Evolutionary conservation across 2,888 invertebrate genomes (phyloP), one percentile per base, ranked within the genome.

Genomic region (Leucophora obtusa): DNA sequence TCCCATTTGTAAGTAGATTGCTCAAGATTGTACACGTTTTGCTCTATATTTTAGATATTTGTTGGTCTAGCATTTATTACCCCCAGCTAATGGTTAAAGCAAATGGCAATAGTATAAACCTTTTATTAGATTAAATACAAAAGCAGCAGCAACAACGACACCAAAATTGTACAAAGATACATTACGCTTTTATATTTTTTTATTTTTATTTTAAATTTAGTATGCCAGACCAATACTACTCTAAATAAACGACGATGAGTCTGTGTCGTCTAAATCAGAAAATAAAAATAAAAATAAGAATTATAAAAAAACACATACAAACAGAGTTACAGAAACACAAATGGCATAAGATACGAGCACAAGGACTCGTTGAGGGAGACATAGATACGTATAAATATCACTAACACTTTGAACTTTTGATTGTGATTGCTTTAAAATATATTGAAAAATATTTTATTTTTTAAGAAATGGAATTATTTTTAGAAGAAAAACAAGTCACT

Each of bases 121-220:
- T 77, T 77, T 77, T 77, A 77, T 72, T 77, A 70, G 77, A 77
- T 77, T 77, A 77, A 72, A 66, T 50, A 56, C 54, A 72, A 77
- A 51, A 66, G 53, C 59, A 71, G 60, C 43, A 77, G 38, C 59
- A 58, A 38, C 54, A 62, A 60, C 24, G 68, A 54, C 60, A 33
- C 58, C 24, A 65, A 17, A 66, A n/a, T 53, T 21, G 10, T 15
- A 54, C 47, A 43, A 50, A 53, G 65, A 70, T 65, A 65, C 60
- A 71, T 65, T 65, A 59, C 14, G 21, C 9, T 38, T 35, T 33
- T 62, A 4, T 8, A 17, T 28, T 38, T 7, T 51, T 59, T 59
- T 9, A 14, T 62, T 54, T 15, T 15, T 63, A 10, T 43, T 43
- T 68, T 53, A 9, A 14, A 56, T 65, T 58, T 15, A 58, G 38